A percentile compares a stretch with the other conserved stretches of the same genome.
phyloP scores from a whole-genome alignment of 2,113 vertebrate genomes.

The Carassius carassius region DNA sequence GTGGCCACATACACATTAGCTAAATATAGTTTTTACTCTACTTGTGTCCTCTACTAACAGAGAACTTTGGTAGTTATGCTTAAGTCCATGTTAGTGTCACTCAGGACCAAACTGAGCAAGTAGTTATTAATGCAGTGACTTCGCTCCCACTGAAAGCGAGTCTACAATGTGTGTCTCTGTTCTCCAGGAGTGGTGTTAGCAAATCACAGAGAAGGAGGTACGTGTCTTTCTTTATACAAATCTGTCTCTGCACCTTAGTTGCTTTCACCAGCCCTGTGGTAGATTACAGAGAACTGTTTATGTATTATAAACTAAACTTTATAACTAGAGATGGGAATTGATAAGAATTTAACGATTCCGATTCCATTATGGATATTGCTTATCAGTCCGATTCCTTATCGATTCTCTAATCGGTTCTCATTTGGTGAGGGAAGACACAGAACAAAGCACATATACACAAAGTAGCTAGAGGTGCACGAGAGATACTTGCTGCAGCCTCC shows the following conservation, averaged over 20 bases:
- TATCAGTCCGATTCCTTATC: too few species aligned
- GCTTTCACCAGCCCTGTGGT: neutral
- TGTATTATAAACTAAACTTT: neutral
- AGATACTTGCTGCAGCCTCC: too few species aligned
- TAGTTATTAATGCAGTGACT: neutral
- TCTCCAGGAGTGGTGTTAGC: slow-evolving; percentile 19
- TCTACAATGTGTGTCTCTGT: slow-evolving; percentile 18
- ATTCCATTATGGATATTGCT: too few species aligned
- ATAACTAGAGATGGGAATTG: too few species aligned
- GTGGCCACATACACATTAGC: neutral
- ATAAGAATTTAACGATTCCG: too few species aligned
- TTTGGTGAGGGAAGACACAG: too few species aligned
- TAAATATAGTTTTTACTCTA: neutral
- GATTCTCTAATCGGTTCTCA: too few species aligned
- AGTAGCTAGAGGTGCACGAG: too few species aligned
- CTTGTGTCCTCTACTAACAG: neutral
- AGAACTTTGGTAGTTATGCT: neutral
- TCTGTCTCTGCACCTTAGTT: neutral
- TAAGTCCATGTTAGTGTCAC: neutral
- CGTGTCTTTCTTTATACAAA: neutral
- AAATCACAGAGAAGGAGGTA: neutral
- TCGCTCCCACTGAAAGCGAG: neutral
- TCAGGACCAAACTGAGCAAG: neutral
- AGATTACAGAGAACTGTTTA: neutral
- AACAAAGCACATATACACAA: too few species aligned